Base-by-base conservation (phyloP, 2,797 vertebrate genomes). In the Cygnus olor region DNA sequence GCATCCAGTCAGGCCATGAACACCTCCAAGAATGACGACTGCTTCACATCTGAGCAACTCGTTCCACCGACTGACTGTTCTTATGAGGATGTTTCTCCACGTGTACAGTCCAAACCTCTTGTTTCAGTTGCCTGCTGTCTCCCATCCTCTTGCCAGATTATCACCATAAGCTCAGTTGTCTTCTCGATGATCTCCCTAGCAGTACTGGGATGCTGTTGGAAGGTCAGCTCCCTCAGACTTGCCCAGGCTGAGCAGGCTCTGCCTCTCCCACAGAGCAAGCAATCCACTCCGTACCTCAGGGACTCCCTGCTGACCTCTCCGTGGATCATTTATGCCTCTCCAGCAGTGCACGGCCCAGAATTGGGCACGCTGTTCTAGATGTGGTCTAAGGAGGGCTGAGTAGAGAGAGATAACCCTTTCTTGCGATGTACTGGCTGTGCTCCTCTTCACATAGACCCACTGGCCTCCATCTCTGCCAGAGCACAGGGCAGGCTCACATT, bases 251-350 rank as follows among this genome's bases (percentile, higher is more conserved):
- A 38, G 24, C 28, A 38, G 32, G n/a, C 27, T 4, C 6, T 21
- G 54, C 28, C 28, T 21, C 78, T 58, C 54, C 38, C 19, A 30
- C 20, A 63, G 32, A 30, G 7, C 45, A 15, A 53, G 25, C 11
- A 32, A 47, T 61, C 38, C 38, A 45, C 32, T 53, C 32, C 1
- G 0, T 19, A 42, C 4, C 24, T 42, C 14, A 5, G 30, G 3
- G 19, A 25, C 15, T 53, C 36, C 30, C 47, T 3, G 13, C 58
- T 54, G 47, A 72, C 15, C 21, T 53, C 13, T 8, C 36, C n/a
- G 14, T 32, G 28, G 36, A 34, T 34, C 22, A 34, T 34, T 28
- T 24, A 34, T 20, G 27, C 27, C 27, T 54, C 20, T 12, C 51
- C 40, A 32, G 27, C 25, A 24, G 6, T 10, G 9, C 14, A 8